Evolutionary conservation across 2,113 vertebrate genomes (phyloP), one percentile per base, ranked within the genome.

Genomic region (Rana temporaria): DNA sequence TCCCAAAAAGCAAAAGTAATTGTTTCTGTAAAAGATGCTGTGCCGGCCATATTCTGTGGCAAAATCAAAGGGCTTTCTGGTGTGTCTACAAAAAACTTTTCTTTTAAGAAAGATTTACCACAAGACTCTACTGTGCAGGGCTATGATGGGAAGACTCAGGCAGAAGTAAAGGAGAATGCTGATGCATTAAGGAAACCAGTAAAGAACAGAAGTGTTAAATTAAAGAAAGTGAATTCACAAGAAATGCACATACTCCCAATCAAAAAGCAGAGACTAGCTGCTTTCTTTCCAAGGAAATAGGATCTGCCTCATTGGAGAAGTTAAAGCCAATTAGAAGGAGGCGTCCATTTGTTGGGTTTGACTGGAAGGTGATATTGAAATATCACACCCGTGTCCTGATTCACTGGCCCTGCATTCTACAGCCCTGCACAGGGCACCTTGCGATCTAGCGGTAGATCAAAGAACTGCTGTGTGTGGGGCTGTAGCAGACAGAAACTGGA

Each of bases 71-170:
- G 97, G 79, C 94, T 99, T 48, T 98, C 97, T 0, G 97, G 97
- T 0, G 97, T 99, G 67, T 99, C 98, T 87, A 99, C 97, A 84
- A 99, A 99, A 91, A 99, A 98, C 94, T 98, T 99, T 92, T 99
- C 98, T 88, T 98, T 99, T 90, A 98, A 97, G 89, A 96, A 95
- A 76, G 97, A 99, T 82, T 88, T 93, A 84, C 92, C 91, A 86
- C 94, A 96, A 90, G 96, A 95, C 89, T 91, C 95, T 24, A 87
- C 95, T 65, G 90, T 96, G 86, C 96, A 97, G 90, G 94, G 95
- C 85, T 98, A 96, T 0, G 93, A 94, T 0, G 88, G 95, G 82
- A 93, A 92, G 75, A 92, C 89, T 71, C 96, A 93, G 4, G 92
- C 90, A 20, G 95, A 97, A 67, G 87, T 91, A 81, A 88, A 92